These are phyloP conservation scores for Yponomeuta malinellus DNA, from an alignment of 2,888 invertebrate species.

Conservation along the genomic window DNA sequence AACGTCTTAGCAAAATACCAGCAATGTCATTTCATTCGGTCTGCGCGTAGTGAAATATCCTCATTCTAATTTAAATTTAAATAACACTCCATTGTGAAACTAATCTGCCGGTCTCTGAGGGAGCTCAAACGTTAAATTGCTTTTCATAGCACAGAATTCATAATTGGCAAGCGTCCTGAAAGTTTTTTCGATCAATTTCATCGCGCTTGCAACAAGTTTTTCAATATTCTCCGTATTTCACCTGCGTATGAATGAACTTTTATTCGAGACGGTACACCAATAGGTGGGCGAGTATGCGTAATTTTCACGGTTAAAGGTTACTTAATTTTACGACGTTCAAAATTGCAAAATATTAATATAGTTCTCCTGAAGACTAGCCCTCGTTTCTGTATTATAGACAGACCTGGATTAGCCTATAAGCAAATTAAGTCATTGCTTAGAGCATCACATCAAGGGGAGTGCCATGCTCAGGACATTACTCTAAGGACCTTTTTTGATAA, in stretches of 20 bases:
- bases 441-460: too few relatives aligned
- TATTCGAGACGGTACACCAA: background rate
- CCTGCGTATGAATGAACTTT: background rate
- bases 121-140: slow-evolving; percentile 12
- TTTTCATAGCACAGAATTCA: slow-evolving; percentile 12
- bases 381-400: too few relatives aligned
- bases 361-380: too few relatives aligned
- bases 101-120: background rate
- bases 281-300: too few relatives aligned
- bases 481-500: too few relatives aligned
- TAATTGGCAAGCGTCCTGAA: slow-evolving; percentile 22
- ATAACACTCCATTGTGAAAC: background rate
- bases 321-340: too few relatives aligned
- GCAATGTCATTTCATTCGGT: background rate
- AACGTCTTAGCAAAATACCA: background rate
- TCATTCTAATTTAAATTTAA: slow-evolving; percentile 3
- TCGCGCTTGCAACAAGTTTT: slow-evolving; percentile 1
- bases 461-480: too few relatives aligned
- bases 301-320: too few relatives aligned
- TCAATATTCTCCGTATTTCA: background rate
- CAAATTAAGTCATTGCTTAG: too few relatives aligned
- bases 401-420: too few relatives aligned
- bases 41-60: background rate
- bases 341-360: too few relatives aligned
- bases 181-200: slow-evolving; percentile 1